Conservation (phyloP, 1,140 invertebrate genomes). For the Drosophila tristis region DNA sequence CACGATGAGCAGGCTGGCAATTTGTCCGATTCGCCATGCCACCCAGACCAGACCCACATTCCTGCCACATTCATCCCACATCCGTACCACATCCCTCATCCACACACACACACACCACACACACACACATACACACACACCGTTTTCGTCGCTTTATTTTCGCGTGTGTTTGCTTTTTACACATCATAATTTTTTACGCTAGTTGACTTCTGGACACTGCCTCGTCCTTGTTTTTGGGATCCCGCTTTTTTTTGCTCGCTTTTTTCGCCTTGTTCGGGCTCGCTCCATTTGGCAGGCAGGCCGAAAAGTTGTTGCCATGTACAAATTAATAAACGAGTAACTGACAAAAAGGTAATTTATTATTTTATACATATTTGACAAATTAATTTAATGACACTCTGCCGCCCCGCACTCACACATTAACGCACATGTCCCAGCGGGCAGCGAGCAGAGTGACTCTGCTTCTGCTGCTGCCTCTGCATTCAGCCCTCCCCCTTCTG, state of each 20-base stretch:
- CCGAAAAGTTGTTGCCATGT: constrained; percentile 79
- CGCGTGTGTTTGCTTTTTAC: constrained; percentile 68
- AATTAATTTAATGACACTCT: constrained; percentile 80
- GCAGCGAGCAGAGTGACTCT: constrained; percentile 15
- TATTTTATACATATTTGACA: constrained; percentile 83
- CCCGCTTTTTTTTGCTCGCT: constrained; percentile 1
- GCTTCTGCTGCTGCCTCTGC: constrained; percentile 4
- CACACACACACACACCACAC: not conserved
- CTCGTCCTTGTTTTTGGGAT: constrained; percentile 45
- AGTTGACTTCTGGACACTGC: constrained; percentile 74
- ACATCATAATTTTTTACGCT: constrained; percentile 82
- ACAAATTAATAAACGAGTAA: constrained; percentile 83
- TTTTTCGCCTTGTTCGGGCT: constrained; percentile 15
- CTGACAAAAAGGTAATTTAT: constrained; percentile 83
- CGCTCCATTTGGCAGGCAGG: not conserved
- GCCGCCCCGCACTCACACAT: constrained; percentile 43
- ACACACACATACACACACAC: not conserved
- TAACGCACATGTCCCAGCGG: constrained; percentile 43
- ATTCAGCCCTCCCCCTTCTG: not conserved
- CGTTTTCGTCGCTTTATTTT: constrained; percentile 15
- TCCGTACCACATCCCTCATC: constrained; percentile 4
- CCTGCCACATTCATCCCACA: constrained; percentile 1
- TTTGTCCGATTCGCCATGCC: constrained; percentile 43
- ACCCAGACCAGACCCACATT: not conserved
- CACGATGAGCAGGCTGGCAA: constrained; percentile 74